A percentile compares a stretch with the other conserved stretches of the same genome.
Conservation (phyloP, 2,888 invertebrate genomes). For the Melanophora roralis region DNA sequence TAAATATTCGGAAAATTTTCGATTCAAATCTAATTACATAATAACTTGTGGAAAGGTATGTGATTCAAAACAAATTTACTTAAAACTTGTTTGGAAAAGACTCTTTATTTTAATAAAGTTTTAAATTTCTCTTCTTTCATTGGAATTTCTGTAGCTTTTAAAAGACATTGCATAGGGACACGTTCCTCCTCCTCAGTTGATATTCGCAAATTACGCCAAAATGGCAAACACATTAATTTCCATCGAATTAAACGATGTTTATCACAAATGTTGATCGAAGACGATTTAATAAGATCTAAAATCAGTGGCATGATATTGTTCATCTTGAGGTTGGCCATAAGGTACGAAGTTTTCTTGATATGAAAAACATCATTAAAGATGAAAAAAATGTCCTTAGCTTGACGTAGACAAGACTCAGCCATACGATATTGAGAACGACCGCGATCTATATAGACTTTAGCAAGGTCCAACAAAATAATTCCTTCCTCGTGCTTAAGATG, state of each 20-base stretch:
- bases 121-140: background rate
- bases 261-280: constrained; percentile 64
- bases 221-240: constrained; percentile 70
- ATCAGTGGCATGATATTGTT: constrained; percentile 70
- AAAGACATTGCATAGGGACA: background rate
- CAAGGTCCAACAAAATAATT: constrained; percentile 66
- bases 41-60: too few relatives aligned
- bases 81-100: too few relatives aligned
- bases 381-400: constrained; percentile 68
- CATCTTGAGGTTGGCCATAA: constrained; percentile 70
- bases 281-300: constrained; percentile 69
- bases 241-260: constrained; percentile 69
- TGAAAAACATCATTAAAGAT: constrained; percentile 66
- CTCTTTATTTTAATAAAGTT: too few relatives aligned
- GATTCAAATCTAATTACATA: too few relatives aligned
- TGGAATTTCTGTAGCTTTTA: background rate
- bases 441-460: constrained; percentile 66
- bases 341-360: constrained; percentile 67
- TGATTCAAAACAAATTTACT: too few relatives aligned
- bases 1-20: too few relatives aligned
- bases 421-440: constrained; percentile 63
- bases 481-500: constrained; percentile 65
- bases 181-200: constrained; percentile 1
- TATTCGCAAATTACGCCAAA: constrained; percentile 64
- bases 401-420: constrained; percentile 67